phyloP scores from a whole-genome alignment of 1,140 invertebrate species.

The Drosophila trapezifrons region DNA sequence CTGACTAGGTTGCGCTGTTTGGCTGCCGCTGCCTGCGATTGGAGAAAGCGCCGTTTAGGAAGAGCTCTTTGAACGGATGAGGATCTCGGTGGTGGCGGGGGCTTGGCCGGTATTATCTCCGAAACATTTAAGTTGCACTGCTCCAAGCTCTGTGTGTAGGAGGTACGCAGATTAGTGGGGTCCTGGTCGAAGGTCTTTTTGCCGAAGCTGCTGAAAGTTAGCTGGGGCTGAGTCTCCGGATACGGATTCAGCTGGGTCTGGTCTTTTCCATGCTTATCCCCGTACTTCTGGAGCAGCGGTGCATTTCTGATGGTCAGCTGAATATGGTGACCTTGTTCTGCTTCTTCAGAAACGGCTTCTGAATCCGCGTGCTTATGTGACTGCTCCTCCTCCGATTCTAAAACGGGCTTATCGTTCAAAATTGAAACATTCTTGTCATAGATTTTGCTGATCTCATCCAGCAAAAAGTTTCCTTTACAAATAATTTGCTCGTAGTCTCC shows the following conservation, averaged over 20 bases:
- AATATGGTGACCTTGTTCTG: conserved; percentile 63
- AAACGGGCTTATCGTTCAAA: conserved; percentile 75
- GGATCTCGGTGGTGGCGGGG: neutral
- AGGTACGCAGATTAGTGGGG: conserved; percentile 77
- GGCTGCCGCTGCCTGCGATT: conserved; percentile 78
- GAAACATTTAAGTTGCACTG: conserved; percentile 71
- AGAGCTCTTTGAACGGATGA: conserved; percentile 27
- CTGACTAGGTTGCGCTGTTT: conserved; percentile 85
- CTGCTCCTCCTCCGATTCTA: conserved; percentile 4
- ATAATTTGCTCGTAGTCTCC: conserved; percentile 71
- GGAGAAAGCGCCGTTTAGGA: conserved; percentile 79
- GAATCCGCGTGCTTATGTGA: neutral
- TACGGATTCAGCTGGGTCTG: neutral
- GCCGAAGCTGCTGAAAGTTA: conserved; percentile 57
- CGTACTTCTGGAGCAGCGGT: conserved; percentile 49
- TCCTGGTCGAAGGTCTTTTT: conserved; percentile 83
- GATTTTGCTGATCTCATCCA: conserved; percentile 83
- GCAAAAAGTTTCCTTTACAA: conserved; percentile 78
- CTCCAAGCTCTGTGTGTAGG: conserved; percentile 78
- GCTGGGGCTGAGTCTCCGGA: conserved; percentile 1
- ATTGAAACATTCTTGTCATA: conserved; percentile 86
- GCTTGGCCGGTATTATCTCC: conserved; percentile 21
- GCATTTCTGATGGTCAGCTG: conserved; percentile 75
- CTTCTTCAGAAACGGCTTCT: neutral
- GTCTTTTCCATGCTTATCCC: neutral